A percentile compares a stretch with the other conserved stretches of the same genome.
Conservation (phyloP, 1,140 invertebrate species). For the Brachionus paranguensis region DNA sequence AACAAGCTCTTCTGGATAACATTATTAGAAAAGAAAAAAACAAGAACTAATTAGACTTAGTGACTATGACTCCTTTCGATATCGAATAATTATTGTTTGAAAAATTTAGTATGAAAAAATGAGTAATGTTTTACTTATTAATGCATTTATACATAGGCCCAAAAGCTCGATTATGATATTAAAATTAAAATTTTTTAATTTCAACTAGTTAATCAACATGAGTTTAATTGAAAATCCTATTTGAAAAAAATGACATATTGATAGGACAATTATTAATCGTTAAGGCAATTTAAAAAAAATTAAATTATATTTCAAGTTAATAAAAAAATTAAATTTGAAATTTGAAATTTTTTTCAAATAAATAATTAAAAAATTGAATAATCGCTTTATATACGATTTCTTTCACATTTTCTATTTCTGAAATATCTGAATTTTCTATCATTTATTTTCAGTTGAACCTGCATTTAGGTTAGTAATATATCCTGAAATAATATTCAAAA, state of each 20-base stretch:
- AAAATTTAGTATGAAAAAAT: too few species aligned
- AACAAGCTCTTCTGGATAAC: not conserved
- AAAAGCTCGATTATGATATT: too few species aligned
- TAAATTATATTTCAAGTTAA: too few species aligned
- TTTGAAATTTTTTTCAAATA: too few species aligned
- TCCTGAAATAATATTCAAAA: too few species aligned
- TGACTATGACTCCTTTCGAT: not conserved
- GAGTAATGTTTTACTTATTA: too few species aligned
- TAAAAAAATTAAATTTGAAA: too few species aligned
- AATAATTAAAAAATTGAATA: too few species aligned
- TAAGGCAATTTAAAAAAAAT: not conserved
- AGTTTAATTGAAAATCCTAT: not conserved
- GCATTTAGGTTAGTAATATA: not conserved
- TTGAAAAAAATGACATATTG: not conserved
- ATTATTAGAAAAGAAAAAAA: not conserved
- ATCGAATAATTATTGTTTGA: too few species aligned
- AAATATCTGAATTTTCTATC: not conserved
- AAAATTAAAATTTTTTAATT: not conserved
- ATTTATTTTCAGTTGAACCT: not conserved
- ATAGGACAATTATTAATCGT: not conserved
- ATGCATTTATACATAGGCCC: too few species aligned
- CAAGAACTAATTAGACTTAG: not conserved
- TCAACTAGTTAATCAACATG: not conserved
- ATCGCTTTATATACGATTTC: too few species aligned
- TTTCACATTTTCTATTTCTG: too few species aligned